phyloP scores from a whole-genome alignment of 2,888 invertebrate species.

The Myopa testacea region DNA sequence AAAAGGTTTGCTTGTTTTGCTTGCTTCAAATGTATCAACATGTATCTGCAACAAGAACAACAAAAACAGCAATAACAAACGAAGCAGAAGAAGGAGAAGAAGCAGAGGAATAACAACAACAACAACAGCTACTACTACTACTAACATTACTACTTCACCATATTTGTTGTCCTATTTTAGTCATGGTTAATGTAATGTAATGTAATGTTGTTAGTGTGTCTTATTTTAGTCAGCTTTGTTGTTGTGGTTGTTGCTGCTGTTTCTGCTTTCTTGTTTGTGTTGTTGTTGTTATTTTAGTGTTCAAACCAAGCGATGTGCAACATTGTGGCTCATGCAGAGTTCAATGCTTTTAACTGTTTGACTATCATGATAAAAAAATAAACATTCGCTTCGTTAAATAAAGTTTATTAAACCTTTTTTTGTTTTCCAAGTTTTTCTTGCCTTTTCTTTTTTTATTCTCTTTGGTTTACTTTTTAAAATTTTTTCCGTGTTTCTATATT shows the following conservation, averaged over 20 bases:
- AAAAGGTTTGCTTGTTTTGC: too few species aligned
- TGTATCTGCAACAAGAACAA: background rate
- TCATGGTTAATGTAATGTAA: slow-evolving; percentile 13
- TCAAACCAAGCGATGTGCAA: background rate
- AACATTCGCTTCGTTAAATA: too few species aligned
- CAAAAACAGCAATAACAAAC: background rate
- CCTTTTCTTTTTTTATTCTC: too few species aligned
- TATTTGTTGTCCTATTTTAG: slow-evolving; percentile 8
- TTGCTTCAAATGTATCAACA: background rate
- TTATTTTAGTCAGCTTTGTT: background rate
- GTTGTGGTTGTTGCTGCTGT: background rate
- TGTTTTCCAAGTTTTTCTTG: too few species aligned
- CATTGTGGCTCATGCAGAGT: too few species aligned
- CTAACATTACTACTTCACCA: too few species aligned
- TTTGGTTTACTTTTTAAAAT: too few species aligned
- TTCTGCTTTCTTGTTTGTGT: background rate
- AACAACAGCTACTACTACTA: background rate
- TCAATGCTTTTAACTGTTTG: too few species aligned
- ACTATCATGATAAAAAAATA: too few species aligned
- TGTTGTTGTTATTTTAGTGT: background rate
- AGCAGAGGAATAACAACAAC: background rate
- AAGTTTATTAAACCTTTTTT: too few species aligned
- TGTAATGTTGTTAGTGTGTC: background rate
- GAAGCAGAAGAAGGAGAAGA: too few species aligned
- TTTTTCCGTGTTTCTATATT: too few species aligned